A percentile compares a stretch with the other conserved stretches of the same genome.
Conservation (phyloP, 2,888 invertebrate genomes). For the Trileptium ribeirensis region DNA sequence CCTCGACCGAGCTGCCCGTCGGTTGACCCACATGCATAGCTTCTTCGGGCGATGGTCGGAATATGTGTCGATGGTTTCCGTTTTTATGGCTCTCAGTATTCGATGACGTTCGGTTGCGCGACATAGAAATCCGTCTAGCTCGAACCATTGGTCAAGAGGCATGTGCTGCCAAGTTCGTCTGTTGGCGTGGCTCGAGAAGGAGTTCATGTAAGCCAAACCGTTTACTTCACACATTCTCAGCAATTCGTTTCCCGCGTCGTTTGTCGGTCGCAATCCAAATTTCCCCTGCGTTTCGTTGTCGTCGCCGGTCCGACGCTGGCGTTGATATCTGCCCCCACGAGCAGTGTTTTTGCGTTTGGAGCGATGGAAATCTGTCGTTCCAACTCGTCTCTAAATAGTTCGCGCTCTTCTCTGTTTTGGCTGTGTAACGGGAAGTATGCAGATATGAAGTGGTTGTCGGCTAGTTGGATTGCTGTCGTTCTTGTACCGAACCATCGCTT, state of each 20-base stretch:
- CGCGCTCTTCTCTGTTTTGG: neutral
- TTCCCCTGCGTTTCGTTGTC: neutral
- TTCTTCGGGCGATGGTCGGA: too few species aligned
- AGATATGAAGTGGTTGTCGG: neutral
- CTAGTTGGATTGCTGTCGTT: neutral
- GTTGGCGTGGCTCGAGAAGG: neutral
- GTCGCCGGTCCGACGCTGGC: neutral
- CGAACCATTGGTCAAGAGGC: neutral
- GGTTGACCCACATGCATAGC: too few species aligned
- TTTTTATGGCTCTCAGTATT: too few species aligned
- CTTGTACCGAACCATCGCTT: neutral
- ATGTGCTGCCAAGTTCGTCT: neutral
- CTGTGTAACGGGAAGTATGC: neutral
- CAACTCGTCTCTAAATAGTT: neutral
- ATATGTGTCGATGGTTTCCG: too few species aligned
- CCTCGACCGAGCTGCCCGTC: too few species aligned
- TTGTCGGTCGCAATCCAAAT: too few species aligned
- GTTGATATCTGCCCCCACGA: neutral
- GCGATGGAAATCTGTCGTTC: neutral
- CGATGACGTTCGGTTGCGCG: neutral
- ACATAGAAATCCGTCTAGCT: neutral
- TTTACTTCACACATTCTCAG: neutral
- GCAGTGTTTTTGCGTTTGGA: neutral
- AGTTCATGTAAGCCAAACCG: too few species aligned
- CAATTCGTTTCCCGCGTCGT: too few species aligned